Percentiles rank a stretch among this genome's conserved stretches.
phyloP scores from a whole-genome alignment of 2,888 invertebrate genomes.

The Pristionchus arcanus region DNA sequence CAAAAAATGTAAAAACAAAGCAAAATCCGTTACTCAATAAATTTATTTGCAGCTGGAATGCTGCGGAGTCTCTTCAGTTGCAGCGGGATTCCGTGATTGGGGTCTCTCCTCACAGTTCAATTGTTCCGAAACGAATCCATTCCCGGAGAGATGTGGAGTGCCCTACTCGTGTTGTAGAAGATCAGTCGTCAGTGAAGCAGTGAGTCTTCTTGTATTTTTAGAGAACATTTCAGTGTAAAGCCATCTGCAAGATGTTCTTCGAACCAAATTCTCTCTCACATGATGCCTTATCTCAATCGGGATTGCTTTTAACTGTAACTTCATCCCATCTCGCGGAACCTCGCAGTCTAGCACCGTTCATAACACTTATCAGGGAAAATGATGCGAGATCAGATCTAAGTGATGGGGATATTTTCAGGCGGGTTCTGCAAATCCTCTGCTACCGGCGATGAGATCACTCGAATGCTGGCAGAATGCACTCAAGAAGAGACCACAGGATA shows the following conservation, averaged over 20 bases:
- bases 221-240: neutral
- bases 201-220: conserved; percentile 50
- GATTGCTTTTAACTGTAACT: neutral
- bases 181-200: conserved; percentile 74
- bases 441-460: conserved; percentile 77
- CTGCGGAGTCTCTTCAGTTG: conserved; percentile 80
- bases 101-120: conserved; percentile 79
- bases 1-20: too few species aligned
- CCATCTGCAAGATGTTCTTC: too few species aligned
- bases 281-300: neutral
- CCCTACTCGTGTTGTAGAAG: conserved; percentile 81
- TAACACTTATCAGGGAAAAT: neutral
- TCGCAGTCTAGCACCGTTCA: neutral
- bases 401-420: conserved; percentile 62
- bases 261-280: neutral
- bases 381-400: neutral
- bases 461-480: conserved; percentile 79
- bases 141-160: conserved; percentile 81
- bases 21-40: too few species aligned
- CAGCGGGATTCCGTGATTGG: conserved; percentile 81
- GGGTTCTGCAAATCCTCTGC: conserved; percentile 73
- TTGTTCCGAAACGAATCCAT: conserved; percentile 78
- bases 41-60: conserved; percentile 80
- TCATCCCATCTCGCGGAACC: neutral
- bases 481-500: conserved; percentile 74